Evolutionary conservation across 2,797 vertebrate species (phyloP).

Genomic region (Phoxinus dragarum): DNA sequence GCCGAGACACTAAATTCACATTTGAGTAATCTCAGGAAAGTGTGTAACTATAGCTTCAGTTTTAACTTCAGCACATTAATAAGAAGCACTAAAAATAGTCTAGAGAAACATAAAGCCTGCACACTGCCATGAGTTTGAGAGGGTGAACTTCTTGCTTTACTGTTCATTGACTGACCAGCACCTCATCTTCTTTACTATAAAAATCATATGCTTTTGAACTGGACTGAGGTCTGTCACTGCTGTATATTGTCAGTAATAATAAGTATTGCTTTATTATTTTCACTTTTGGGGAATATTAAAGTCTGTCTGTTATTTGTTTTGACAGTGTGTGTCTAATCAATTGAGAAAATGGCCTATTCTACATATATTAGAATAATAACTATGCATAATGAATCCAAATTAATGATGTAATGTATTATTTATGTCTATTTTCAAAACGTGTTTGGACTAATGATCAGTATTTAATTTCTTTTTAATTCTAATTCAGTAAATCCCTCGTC

Average conservation of each 20-base stretch:
- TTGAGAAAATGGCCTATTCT: background rate
- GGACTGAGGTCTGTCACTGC: background rate
- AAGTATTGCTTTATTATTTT: background rate
- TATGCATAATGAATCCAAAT: background rate
- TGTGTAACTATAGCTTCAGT: slow-evolving; percentile 9
- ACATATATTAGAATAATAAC: background rate
- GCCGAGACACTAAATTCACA: background rate
- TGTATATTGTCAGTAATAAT: too few relatives aligned
- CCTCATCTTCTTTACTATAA: background rate
- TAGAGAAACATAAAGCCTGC: slow-evolving; percentile 3
- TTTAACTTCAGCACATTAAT: slow-evolving; percentile 2
- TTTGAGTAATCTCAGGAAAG: background rate
- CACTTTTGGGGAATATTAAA: background rate
- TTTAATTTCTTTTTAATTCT: background rate
- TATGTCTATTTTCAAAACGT: background rate
- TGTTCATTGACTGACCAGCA: background rate
- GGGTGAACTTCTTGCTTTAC: background rate
- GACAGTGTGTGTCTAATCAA: background rate
- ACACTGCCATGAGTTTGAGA: background rate
- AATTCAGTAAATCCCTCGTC: background rate
- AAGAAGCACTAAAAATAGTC: slow-evolving; percentile 37
- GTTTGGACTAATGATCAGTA: background rate
- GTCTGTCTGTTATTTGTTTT: background rate
- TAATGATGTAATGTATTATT: background rate
- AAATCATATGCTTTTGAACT: background rate